Conservation (phyloP, 2,888 invertebrate genomes). For the Pachydiplax longipennis region DNA sequence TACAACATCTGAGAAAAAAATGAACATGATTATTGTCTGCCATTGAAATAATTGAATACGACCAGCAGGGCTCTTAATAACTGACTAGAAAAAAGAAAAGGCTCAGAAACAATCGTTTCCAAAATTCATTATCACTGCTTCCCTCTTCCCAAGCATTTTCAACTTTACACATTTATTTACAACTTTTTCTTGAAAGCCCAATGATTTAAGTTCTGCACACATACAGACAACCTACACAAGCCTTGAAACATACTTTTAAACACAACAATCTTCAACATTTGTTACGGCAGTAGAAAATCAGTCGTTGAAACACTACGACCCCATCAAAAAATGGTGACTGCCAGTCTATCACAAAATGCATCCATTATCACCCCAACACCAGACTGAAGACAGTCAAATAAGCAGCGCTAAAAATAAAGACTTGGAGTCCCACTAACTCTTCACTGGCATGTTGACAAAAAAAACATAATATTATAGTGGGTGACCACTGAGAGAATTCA, state of each 20-base stretch:
- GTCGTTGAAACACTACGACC: constrained; percentile 6
- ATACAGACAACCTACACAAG: constrained; percentile 40
- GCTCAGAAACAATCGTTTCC: constrained; percentile 48
- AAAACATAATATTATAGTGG: neutral
- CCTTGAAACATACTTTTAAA: constrained; percentile 6
- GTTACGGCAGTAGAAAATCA: constrained; percentile 18
- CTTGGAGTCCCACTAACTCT: neutral
- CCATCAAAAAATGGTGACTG: constrained; percentile 30
- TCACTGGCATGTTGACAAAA: constrained; percentile 5
- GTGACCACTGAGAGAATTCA: neutral
- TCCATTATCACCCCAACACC: constrained; percentile 38
- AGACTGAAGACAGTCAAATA: neutral
- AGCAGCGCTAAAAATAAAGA: constrained; percentile 4
- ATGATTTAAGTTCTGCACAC: constrained; percentile 38
- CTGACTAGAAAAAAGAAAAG: constrained; percentile 49
- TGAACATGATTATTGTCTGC: constrained; percentile 12
- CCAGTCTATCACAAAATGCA: constrained; percentile 37
- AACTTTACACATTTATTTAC: constrained; percentile 34
- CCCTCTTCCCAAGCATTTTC: constrained; percentile 44
- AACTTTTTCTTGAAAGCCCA: constrained; percentile 49
- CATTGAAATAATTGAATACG: constrained; percentile 22
- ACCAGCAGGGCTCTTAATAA: constrained; percentile 44
- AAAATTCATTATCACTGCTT: constrained; percentile 48
- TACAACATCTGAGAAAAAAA: neutral
- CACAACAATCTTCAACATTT: constrained; percentile 25